Evolutionary conservation across 1,140 invertebrate genomes (phyloP).

Genomic region (Drosophila auraria): DNA sequence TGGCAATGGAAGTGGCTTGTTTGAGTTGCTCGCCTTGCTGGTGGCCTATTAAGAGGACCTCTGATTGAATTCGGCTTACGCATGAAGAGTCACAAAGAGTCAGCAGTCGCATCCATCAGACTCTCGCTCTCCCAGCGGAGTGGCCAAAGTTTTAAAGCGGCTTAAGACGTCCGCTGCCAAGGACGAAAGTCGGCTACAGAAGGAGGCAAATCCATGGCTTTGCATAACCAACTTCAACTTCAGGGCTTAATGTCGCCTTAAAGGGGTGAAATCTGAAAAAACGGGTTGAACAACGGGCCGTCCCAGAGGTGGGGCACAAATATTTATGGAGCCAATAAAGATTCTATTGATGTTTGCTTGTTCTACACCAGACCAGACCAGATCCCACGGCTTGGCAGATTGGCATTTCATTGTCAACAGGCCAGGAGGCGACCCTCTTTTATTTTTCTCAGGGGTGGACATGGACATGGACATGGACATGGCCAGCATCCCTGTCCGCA

Average conservation of each 20-base stretch:
- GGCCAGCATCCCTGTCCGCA: conserved; percentile 22
- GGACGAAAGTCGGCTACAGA: conserved; percentile 33
- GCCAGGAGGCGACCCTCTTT: conserved; percentile 11
- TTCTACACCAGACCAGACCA: conserved; percentile 50
- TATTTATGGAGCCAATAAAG: conserved; percentile 78
- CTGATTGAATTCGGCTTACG: conserved; percentile 80
- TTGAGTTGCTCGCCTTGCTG: conserved; percentile 7
- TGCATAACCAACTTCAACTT: conserved; percentile 50
- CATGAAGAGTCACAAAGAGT: conserved; percentile 68
- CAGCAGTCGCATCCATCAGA: conserved; percentile 60
- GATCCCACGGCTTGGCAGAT: conserved; percentile 35
- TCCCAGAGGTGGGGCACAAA: conserved; percentile 36
- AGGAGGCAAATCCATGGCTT: conserved; percentile 47
- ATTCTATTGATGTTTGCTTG: conserved; percentile 75
- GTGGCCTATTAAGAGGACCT: conserved; percentile 52
- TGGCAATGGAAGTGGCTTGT: conserved; percentile 12
- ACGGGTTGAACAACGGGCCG: conserved; percentile 2
- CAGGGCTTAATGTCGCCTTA: conserved; percentile 15
- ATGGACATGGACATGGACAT: neutral
- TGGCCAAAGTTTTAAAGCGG: conserved; percentile 58
- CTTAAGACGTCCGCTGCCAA: conserved; percentile 74
- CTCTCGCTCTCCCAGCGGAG: conserved; percentile 14
- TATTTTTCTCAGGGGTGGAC: conserved; percentile 14
- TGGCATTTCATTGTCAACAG: conserved; percentile 69
- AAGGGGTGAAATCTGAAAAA: conserved; percentile 9